Percentiles rank a stretch among this genome's conserved stretches.
Evolutionary conservation across 2,113 vertebrate genomes (phyloP).

Genomic region (Sinocyclocheilus grahami): DNA sequence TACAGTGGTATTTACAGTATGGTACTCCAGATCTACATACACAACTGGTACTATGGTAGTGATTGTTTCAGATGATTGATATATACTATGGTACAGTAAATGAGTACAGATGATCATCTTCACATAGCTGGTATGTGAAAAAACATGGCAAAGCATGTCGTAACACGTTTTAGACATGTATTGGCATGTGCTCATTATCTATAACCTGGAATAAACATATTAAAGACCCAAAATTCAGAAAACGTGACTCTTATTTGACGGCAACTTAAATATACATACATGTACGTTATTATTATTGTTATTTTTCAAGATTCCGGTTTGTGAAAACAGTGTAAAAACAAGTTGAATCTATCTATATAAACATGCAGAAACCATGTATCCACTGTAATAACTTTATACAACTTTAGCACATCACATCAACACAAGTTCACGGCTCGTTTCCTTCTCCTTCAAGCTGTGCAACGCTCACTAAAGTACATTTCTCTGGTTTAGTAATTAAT

Average conservation of each 20-base stretch:
- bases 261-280: neutral
- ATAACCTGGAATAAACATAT: neutral
- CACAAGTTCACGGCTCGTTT: neutral
- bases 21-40: neutral
- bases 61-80: neutral
- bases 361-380: neutral
- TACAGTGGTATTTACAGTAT: neutral
- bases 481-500: neutral
- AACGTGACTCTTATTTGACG: neutral
- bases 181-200: neutral
- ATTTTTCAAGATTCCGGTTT: neutral
- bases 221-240: neutral
- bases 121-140: neutral
- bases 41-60: neutral
- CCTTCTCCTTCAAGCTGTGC: neutral
- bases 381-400: neutral
- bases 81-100: neutral
- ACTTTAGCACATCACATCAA: neutral
- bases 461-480: neutral
- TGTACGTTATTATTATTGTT: no score
- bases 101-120: neutral
- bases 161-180: neutral
- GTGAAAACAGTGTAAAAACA: neutral
- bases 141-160: neutral
- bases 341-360: neutral